These are phyloP conservation scores for Amiota communis DNA, from an alignment of 2,888 invertebrate genomes.

Conservation along the genomic window DNA sequence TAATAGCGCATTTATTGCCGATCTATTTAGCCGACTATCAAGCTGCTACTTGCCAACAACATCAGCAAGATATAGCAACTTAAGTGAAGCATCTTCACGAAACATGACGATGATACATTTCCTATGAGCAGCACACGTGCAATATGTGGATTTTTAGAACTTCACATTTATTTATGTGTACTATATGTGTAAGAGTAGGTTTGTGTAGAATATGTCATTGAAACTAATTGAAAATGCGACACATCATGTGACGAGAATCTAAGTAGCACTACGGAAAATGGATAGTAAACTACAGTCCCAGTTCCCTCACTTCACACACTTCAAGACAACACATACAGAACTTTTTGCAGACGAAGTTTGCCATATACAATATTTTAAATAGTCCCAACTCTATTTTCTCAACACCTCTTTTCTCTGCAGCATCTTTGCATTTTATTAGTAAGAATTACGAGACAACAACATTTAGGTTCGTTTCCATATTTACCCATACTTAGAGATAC, in stretches of 20 bases:
- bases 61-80: neutral
- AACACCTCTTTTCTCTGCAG: neutral
- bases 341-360: conserved; percentile 52
- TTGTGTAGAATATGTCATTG: conserved; percentile 55
- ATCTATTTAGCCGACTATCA: conserved; percentile 57
- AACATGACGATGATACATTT: conserved; percentile 59
- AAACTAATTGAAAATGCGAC: conserved; percentile 62
- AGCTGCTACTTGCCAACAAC: conserved; percentile 15
- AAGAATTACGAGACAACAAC: no score
- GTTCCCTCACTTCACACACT: no score
- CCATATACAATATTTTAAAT: conserved; percentile 34
- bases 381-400: neutral
- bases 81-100: neutral
- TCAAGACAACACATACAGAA: neutral
- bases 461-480: no score
- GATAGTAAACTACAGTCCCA: no score
- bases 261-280: no score
- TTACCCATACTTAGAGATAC: no score
- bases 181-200: neutral
- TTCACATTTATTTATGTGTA: conserved; percentile 2
- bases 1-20: conserved; percentile 61
- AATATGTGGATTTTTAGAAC: neutral
- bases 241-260: conserved; percentile 16
- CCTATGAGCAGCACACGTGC: conserved; percentile 41
- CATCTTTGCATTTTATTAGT: neutral